phyloP scores from a whole-genome alignment of 2,888 invertebrate species.

The Heliothis peltigera region DNA sequence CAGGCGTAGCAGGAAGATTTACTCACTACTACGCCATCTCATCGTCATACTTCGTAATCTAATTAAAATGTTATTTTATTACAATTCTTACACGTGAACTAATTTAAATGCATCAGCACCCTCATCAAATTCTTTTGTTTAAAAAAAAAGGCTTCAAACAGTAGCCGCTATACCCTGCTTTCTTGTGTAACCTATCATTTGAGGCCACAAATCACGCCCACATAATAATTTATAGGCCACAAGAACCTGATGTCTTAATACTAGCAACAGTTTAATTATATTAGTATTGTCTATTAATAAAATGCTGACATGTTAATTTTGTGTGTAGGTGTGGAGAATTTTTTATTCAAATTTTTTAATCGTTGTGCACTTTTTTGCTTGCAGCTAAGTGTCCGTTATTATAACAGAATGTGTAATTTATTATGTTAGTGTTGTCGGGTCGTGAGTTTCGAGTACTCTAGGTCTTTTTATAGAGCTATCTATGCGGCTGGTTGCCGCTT shows the following conservation, averaged over 20 bases:
- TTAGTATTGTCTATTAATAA: conserved; percentile 71
- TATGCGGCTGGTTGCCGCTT: too few species aligned
- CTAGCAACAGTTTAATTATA: conserved; percentile 68
- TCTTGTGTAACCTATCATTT: conserved; percentile 56
- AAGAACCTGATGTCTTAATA: conserved; percentile 58
- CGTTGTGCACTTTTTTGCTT: conserved; percentile 14
- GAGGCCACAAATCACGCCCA: conserved; percentile 62
- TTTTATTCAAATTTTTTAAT: conserved; percentile 25
- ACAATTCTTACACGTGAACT: conserved; percentile 3
- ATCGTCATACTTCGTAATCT: too few species aligned
- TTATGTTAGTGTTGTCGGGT: too few species aligned
- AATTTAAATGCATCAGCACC: conserved; percentile 28
- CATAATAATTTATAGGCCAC: conserved; percentile 55
- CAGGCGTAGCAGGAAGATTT: too few species aligned
- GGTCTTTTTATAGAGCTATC: too few species aligned
- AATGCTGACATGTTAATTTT: conserved; percentile 72
- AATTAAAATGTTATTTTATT: conserved; percentile 4
- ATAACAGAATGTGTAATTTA: background rate
- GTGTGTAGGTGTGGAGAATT: conserved; percentile 52
- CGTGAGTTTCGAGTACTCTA: too few species aligned
- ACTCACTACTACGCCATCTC: too few species aligned
- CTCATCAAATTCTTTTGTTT: conserved; percentile 18
- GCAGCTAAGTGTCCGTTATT: background rate
- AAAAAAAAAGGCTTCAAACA: conserved; percentile 45
- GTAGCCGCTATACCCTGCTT: conserved; percentile 49